phyloP scores from a whole-genome alignment of 2,797 vertebrate species.

The Odontamblyopus lacepedii region DNA sequence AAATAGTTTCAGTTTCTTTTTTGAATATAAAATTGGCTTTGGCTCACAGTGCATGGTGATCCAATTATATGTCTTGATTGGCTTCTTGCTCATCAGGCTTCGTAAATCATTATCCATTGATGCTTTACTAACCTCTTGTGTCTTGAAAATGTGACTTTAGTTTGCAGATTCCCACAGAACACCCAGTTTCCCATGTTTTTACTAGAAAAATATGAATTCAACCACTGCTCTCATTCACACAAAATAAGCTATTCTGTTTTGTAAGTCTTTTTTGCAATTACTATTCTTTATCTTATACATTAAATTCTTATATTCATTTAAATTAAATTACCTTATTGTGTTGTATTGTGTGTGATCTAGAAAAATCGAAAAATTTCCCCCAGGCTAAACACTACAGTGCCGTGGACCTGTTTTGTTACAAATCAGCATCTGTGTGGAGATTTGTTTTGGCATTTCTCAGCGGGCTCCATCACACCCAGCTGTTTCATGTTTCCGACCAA shows the following conservation, averaged over 20 bases:
- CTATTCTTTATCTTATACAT: not conserved
- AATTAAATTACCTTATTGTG: not conserved
- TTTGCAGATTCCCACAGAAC: not conserved
- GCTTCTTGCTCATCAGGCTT: not conserved
- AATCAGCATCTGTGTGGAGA: conserved; percentile 34
- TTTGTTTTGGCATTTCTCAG: conserved; percentile 21
- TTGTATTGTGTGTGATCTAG: not conserved
- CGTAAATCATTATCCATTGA: not conserved
- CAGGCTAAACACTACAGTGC: conserved; percentile 3
- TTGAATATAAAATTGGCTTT: not conserved
- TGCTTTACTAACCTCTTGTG: not conserved
- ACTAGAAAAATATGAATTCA: not conserved
- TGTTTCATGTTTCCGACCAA: conserved; percentile 17
- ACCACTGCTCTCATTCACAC: not conserved
- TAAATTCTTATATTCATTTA: not conserved
- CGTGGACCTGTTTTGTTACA: conserved; percentile 18
- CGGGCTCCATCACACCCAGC: conserved; percentile 22
- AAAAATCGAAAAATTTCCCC: not conserved
- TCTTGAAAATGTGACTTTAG: not conserved
- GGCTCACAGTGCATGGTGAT: not conserved
- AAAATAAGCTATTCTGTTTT: not conserved
- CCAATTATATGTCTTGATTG: not conserved
- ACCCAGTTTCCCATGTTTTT: not conserved
- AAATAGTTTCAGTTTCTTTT: not conserved
- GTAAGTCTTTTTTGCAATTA: not conserved